Conservation (phyloP, 2,888 invertebrate species). For the Lepidochrysops patricia region DNA sequence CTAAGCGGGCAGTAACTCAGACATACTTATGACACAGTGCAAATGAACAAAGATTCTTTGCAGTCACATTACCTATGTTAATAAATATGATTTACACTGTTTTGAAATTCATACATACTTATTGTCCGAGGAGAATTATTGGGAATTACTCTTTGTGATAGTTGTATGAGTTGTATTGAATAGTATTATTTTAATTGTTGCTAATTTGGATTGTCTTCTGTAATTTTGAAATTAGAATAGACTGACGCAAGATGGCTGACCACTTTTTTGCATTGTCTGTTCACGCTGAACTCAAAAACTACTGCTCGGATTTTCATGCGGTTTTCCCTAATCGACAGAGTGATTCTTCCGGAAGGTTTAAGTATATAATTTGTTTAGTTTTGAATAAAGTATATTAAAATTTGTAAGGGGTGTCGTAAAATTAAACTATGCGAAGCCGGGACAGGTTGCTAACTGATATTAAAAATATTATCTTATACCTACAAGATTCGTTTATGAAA, state of each 20-base stretch:
- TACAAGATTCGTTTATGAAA: background rate
- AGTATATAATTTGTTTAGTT: no score
- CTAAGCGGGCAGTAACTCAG: background rate
- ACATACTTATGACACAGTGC: background rate
- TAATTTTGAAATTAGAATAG: background rate
- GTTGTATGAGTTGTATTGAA: background rate
- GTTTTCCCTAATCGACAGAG: no score
- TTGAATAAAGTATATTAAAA: no score
- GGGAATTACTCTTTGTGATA: background rate
- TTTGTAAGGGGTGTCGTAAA: no score
- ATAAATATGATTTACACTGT: conserved; percentile 3
- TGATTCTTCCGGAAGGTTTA: no score
- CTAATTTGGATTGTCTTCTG: background rate
- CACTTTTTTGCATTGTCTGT: no score
- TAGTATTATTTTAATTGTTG: background rate
- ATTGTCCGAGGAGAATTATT: background rate
- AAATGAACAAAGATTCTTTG: background rate
- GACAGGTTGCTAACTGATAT: no score
- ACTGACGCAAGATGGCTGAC: background rate
- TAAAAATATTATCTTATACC: background rate
- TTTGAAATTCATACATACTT: background rate
- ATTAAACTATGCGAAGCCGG: no score
- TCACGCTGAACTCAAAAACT: no score
- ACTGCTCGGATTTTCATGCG: no score
- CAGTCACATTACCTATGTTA: background rate